Evolutionary conservation across 2,797 vertebrate species (phyloP).

Genomic region (Anabas testudineus): DNA sequence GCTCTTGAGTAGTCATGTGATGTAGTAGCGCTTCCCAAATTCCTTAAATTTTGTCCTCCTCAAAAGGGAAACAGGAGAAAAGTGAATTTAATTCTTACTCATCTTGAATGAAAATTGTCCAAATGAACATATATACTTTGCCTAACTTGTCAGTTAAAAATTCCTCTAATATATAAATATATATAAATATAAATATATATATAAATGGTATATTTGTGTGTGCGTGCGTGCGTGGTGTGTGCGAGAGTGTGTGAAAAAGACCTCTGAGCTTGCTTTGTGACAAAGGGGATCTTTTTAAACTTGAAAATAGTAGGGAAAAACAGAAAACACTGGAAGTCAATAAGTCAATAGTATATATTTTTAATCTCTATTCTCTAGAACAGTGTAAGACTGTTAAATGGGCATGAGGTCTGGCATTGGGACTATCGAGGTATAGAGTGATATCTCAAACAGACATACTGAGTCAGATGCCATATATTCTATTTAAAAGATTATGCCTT

Average conservation of each 20-base stretch:
- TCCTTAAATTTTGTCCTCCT: constrained; percentile 62
- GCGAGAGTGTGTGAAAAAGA: constrained; percentile 62
- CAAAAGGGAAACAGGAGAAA: constrained; percentile 67
- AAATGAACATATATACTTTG: constrained; percentile 74
- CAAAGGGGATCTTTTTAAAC: constrained; percentile 75
- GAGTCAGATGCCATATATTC: constrained; percentile 73
- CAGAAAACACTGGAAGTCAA: constrained; percentile 84
- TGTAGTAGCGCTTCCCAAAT: constrained; percentile 77
- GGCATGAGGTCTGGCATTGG: constrained; percentile 64
- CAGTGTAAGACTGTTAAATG: constrained; percentile 81
- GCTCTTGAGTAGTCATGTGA: constrained; percentile 81
- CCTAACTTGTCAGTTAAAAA: constrained; percentile 74
- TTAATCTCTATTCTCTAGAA: constrained; percentile 80
- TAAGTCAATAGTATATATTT: constrained; percentile 85
- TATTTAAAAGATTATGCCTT: constrained; percentile 76
- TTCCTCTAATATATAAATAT: constrained; percentile 63
- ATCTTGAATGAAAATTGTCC: constrained; percentile 72
- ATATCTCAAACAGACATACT: constrained; percentile 61
- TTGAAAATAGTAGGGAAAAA: constrained; percentile 70
- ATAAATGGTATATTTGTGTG: constrained; percentile 31
- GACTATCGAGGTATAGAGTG: constrained; percentile 49
- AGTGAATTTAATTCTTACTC: constrained; percentile 58
- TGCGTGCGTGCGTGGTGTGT: constrained; percentile 25
- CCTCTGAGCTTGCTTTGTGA: constrained; percentile 70
- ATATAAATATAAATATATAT: constrained; percentile 44